These are phyloP conservation scores for Erpornis zantholeuca DNA, from an alignment of 2,113 vertebrate species.

Conservation along the genomic window DNA sequence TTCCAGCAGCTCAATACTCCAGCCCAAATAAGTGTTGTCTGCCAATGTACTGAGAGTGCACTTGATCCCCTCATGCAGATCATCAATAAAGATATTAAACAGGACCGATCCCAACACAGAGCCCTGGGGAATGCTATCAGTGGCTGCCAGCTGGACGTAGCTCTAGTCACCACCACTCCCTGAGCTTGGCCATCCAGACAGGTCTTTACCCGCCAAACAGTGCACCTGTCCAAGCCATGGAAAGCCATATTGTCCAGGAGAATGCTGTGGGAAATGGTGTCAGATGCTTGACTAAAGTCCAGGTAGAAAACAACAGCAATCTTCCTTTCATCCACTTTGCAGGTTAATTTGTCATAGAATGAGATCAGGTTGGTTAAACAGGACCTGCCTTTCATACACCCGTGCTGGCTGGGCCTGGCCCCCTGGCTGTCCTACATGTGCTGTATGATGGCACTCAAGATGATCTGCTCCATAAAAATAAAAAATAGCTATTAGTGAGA, in stretches of 20 bases:
- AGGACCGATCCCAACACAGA: background rate
- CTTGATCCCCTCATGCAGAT: background rate
- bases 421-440: background rate
- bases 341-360: background rate
- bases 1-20: background rate
- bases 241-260: background rate
- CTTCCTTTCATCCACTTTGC: background rate
- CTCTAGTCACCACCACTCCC: background rate
- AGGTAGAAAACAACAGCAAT: background rate
- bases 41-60: background rate
- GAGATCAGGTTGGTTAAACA: background rate
- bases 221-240: background rate
- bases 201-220: background rate
- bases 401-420: background rate
- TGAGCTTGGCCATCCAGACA: background rate
- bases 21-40: background rate
- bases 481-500: background rate
- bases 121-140: background rate
- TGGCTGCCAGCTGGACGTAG: accelerated
- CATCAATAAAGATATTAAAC: background rate
- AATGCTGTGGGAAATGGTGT: background rate
- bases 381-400: background rate
- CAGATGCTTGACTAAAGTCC: background rate
- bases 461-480: background rate
- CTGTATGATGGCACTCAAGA: background rate